Percentiles rank a stretch among this genome's conserved stretches.
These are phyloP conservation scores for Sciaenops ocellatus DNA, from an alignment of 2,797 vertebrate species.

Conservation along the genomic window DNA sequence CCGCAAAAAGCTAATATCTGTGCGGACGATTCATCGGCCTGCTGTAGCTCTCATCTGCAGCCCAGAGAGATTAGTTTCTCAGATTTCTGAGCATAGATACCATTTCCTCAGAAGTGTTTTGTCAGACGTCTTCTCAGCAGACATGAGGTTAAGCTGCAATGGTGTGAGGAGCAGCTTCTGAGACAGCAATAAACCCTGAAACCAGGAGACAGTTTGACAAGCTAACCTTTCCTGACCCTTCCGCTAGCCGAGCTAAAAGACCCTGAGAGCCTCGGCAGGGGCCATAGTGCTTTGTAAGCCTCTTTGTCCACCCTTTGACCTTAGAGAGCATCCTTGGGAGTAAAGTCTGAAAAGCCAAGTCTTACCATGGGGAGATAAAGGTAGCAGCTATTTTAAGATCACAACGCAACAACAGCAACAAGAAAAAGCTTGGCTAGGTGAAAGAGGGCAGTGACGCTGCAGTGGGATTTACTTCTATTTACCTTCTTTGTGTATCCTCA, in stretches of 20 bases:
- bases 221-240: constrained; percentile 50
- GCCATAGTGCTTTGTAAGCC: constrained; percentile 60
- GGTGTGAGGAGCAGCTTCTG: constrained; percentile 20
- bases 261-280: constrained; percentile 44
- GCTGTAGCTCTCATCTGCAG: neutral
- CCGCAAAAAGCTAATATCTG: neutral
- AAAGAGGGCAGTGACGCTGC: constrained; percentile 34
- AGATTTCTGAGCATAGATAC: constrained; percentile 22
- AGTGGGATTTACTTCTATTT: constrained; percentile 53
- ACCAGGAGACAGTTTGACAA: constrained; percentile 46
- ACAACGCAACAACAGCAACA: constrained; percentile 45
- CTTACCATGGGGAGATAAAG: constrained; percentile 63
- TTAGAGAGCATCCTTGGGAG: constrained; percentile 50
- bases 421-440: constrained; percentile 43
- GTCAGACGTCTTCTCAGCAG: constrained; percentile 37
- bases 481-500: constrained; percentile 24
- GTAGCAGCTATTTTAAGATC: constrained; percentile 70
- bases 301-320: constrained; percentile 64
- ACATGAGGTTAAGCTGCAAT: constrained; percentile 44
- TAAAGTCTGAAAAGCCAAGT: constrained; percentile 64
- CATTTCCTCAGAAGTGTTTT: constrained; percentile 15
- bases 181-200: constrained; percentile 48
- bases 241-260: constrained; percentile 48
- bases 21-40: neutral
- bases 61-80: constrained; percentile 5